Conservation (phyloP, 64 coral and sea anemone genomes). For the Montipora capricornis region DNA sequence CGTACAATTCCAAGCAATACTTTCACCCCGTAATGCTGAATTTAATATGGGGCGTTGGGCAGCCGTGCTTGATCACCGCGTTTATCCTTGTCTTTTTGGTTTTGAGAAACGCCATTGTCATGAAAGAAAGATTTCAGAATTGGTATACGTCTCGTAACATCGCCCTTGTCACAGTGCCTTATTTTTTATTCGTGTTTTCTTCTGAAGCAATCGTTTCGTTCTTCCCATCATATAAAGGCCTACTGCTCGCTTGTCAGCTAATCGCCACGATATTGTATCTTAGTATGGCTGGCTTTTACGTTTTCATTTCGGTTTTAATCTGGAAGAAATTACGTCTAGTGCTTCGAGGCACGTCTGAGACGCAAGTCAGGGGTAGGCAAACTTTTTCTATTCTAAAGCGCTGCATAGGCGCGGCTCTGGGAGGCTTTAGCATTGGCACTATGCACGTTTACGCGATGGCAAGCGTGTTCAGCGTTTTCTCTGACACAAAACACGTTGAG, state of each 20-base stretch:
- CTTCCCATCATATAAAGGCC: slow-evolving; percentile 9
- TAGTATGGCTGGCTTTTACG: slow-evolving; percentile 17
- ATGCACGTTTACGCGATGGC: slow-evolving; percentile 44
- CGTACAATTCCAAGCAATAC: slow-evolving; percentile 51
- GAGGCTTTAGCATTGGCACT: slow-evolving; percentile 10
- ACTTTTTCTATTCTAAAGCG: slow-evolving; percentile 20
- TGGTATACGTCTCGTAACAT: slow-evolving; percentile 72
- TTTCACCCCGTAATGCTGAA: slow-evolving; percentile 18
- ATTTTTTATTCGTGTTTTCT: slow-evolving; percentile 45
- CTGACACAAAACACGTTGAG: slow-evolving; percentile 11
- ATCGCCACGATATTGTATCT: slow-evolving; percentile 23
- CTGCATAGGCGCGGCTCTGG: slow-evolving; percentile 31
- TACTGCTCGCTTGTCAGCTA: slow-evolving; percentile 45
- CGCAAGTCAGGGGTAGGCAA: not conserved
- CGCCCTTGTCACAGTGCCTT: slow-evolving; percentile 25
- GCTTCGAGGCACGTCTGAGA: not conserved
- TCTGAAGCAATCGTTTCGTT: slow-evolving; percentile 40
- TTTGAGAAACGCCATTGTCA: slow-evolving; percentile 43
- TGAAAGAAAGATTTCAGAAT: slow-evolving; percentile 50
- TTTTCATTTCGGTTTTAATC: slow-evolving; percentile 22
- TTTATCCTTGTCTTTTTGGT: slow-evolving; percentile 59
- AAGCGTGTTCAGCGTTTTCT: slow-evolving; percentile 50
- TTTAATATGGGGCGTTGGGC: slow-evolving; percentile 60
- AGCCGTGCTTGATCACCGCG: slow-evolving; percentile 55
- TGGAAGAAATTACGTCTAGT: slow-evolving; percentile 6